Base-by-base conservation (phyloP, 2,113 vertebrate species). In the Cololabis saira region DNA sequence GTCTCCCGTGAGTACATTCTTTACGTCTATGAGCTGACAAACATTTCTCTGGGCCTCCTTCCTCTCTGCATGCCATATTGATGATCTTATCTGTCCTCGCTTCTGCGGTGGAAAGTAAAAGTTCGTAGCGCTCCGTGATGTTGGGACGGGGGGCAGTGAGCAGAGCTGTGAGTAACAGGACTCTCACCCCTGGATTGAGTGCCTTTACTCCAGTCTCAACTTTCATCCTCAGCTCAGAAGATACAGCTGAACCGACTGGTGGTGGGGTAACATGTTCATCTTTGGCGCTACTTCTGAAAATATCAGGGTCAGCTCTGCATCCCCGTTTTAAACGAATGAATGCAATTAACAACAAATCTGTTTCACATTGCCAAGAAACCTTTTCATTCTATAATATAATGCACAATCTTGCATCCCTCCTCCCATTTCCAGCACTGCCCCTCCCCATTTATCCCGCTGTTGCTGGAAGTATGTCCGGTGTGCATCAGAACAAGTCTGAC, bases 191-290 rank as follows among this genome's bases (percentile, higher is more conserved):
- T 24, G 50, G 49, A 22, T 24, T 51, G 49, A 22, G 3, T 51
- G 21, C 27, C 21, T 51, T 51, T 51, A 51, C 21, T 51, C 49
- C 15, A 21, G 14, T 21, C 50, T 52, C 22, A 27, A 15, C 16
- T 52, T 27, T 52, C 50, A 52, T 27, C 49, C 22, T 24, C 50
- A 9, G 50, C 50, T 52, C 50, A 52, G 22, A 16, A 21, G 50
- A 27, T 52, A 22, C 50, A 52, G 50, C 50, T 52, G 50, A 24
- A 22, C 15, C 16, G 50, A 21, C 50, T 27, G 50, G 13, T 52
- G 14, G 13, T 52, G 8, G 7, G 50, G 14, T 37, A 11, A 11
- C 33, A 10, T 8, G 50, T 14, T 50, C 9, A 16, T 27, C 21
- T 27, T 10, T 21, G 21, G 10, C 33, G 10, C 33, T 7, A 37